These are phyloP conservation scores for Emydura subglobosa DNA, from an alignment of 2,113 vertebrate genomes.

Conservation along the genomic window DNA sequence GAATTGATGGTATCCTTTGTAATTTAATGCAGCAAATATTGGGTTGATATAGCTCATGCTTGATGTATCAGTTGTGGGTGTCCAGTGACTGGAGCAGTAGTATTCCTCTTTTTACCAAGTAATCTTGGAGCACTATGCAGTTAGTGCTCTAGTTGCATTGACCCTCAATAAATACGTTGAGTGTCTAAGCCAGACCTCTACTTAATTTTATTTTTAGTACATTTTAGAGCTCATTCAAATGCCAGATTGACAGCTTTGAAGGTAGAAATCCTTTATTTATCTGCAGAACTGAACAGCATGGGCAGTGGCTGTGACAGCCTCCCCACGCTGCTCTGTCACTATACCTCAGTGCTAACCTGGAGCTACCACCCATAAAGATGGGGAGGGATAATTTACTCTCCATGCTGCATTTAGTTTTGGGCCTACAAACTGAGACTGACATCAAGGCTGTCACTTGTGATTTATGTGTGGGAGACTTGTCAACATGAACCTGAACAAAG, in stretches of 20 bases:
- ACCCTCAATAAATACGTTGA: background rate
- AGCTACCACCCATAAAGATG: background rate
- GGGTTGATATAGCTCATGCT: background rate
- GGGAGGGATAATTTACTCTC: background rate
- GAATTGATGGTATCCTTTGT: background rate
- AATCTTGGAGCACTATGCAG: background rate
- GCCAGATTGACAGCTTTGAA: background rate
- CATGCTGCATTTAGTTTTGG: accelerated
- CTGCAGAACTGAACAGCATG: background rate
- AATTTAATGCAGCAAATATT: background rate
- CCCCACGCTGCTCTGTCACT: background rate
- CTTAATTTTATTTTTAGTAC: conserved; percentile 2
- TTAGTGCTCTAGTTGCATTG: background rate
- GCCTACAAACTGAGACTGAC: background rate
- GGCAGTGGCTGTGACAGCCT: background rate
- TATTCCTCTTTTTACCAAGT: background rate
- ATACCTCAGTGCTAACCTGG: background rate
- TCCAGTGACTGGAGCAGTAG: background rate
- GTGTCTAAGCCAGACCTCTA: background rate
- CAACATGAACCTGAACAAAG: background rate
- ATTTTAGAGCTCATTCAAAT: background rate
- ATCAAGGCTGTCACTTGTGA: background rate
- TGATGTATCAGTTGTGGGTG: background rate
- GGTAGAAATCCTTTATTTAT: background rate
- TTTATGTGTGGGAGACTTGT: background rate